phyloP scores from a whole-genome alignment of 2,888 invertebrate species.

The Eretmocerus hayati region DNA sequence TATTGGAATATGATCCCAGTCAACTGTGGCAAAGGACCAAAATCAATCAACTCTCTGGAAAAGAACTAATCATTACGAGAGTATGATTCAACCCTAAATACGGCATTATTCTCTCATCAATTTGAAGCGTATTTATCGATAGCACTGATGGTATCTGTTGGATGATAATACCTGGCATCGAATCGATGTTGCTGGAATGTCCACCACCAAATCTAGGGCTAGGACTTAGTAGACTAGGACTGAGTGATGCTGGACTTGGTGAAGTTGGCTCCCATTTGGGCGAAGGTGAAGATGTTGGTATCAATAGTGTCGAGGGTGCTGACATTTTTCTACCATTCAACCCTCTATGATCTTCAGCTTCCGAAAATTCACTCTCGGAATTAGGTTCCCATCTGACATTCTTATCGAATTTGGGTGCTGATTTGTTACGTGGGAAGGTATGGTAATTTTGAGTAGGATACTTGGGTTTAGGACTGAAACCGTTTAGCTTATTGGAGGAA shows the following conservation, averaged over 20 bases:
- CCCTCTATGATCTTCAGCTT: conserved; percentile 49
- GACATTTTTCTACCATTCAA: conserved; percentile 44
- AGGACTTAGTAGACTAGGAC: conserved; percentile 55
- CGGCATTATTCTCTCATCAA: too few species aligned
- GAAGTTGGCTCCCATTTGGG: conserved; percentile 46
- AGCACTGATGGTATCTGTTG: too few species aligned
- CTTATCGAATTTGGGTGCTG: conserved; percentile 28
- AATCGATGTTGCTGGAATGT: conserved; percentile 43
- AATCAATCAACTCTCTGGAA: too few species aligned
- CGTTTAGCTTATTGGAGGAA: conserved; percentile 44
- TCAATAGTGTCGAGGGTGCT: conserved; percentile 34
- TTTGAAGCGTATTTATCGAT: too few species aligned
- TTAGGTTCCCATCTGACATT: conserved; percentile 57
- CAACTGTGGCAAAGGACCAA: too few species aligned
- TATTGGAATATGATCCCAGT: too few species aligned
- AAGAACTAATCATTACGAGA: too few species aligned
- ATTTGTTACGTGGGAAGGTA: conserved; percentile 17
- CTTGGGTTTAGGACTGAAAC: conserved; percentile 29
- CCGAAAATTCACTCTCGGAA: conserved; percentile 58
- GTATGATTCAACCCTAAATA: too few species aligned
- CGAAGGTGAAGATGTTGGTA: conserved; percentile 39
- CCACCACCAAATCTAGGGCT: conserved; percentile 49
- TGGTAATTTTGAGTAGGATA: conserved; percentile 6
- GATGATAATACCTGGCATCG: conserved; percentile 41
- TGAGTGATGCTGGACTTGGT: conserved; percentile 54